These are phyloP conservation scores for Trypoxylon attenuatum DNA, from an alignment of 2,888 invertebrate genomes.

Conservation along the genomic window DNA sequence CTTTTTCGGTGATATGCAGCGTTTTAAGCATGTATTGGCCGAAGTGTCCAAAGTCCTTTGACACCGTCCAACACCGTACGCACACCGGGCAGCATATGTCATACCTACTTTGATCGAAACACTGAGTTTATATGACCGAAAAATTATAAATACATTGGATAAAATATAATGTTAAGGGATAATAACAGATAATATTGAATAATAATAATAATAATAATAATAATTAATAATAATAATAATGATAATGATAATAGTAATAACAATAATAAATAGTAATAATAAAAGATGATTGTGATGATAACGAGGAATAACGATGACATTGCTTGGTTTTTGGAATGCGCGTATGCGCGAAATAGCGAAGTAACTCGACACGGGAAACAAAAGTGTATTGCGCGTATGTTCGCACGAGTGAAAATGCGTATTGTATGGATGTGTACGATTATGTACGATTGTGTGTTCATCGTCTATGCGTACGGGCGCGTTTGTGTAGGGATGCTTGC, in stretches of 20 bases:
- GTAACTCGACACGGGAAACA: slow-evolving; percentile 48
- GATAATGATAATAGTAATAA: slow-evolving; percentile 60
- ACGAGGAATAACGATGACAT: slow-evolving; percentile 61
- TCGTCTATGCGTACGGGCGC: no score
- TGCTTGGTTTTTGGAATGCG: slow-evolving; percentile 61
- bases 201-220: slow-evolving; percentile 62
- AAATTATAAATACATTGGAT: slow-evolving; percentile 73
- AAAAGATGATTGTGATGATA: slow-evolving; percentile 64
- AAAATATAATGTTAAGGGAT: slow-evolving; percentile 71
- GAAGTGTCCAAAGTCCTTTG: slow-evolving; percentile 40
- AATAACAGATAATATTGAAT: slow-evolving; percentile 70
- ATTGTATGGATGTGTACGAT: no score
- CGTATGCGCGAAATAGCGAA: slow-evolving; percentile 44
- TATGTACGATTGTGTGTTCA: no score
- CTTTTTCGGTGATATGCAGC: slow-evolving; percentile 28
- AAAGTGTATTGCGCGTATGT: no score
- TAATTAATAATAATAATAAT: slow-evolving; percentile 59
- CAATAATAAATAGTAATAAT: slow-evolving; percentile 64
- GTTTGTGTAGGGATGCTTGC: no score
- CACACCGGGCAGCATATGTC: slow-evolving; percentile 66
- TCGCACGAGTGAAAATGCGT: no score
- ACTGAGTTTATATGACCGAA: slow-evolving; percentile 68
- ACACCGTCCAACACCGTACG: slow-evolving; percentile 45
- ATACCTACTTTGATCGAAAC: slow-evolving; percentile 66
- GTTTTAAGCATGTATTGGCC: slow-evolving; percentile 20